phyloP scores from a whole-genome alignment of 1,140 invertebrate species.

The Cheumatopsyche charites region DNA sequence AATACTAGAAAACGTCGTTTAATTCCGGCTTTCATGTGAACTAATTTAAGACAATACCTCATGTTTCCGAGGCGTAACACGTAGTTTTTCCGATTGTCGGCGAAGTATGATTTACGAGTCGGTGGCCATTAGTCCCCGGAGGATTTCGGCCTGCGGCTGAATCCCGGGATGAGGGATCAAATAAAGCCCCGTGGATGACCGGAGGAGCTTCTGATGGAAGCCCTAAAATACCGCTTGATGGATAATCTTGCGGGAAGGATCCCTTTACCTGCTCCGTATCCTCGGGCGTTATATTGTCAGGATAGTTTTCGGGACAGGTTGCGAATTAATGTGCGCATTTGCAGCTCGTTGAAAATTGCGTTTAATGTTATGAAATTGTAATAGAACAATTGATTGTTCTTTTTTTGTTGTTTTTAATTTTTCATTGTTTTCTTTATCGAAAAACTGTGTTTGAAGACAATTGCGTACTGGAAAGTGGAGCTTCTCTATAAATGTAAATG shows the following conservation, averaged over 20 bases:
- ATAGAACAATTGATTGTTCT: neutral
- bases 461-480: too few species aligned
- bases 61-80: too few species aligned
- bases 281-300: too few species aligned
- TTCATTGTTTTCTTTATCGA: too few species aligned
- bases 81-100: constrained; percentile 9
- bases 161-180: constrained; percentile 8
- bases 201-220: neutral
- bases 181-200: constrained; percentile 1
- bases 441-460: too few species aligned
- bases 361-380: neutral
- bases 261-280: too few species aligned
- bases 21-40: too few species aligned
- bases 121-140: constrained; percentile 12
- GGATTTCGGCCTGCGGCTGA: neutral
- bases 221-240: constrained; percentile 2
- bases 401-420: neutral
- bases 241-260: neutral
- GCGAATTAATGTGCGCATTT: too few species aligned
- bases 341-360: neutral
- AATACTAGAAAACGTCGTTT: too few species aligned
- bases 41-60: too few species aligned
- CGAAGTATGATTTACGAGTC: constrained; percentile 12
- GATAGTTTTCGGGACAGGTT: too few species aligned
- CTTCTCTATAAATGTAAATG: too few species aligned